Evolutionary conservation across 2,113 vertebrate genomes (phyloP).

Genomic region (Rhineura floridana): DNA sequence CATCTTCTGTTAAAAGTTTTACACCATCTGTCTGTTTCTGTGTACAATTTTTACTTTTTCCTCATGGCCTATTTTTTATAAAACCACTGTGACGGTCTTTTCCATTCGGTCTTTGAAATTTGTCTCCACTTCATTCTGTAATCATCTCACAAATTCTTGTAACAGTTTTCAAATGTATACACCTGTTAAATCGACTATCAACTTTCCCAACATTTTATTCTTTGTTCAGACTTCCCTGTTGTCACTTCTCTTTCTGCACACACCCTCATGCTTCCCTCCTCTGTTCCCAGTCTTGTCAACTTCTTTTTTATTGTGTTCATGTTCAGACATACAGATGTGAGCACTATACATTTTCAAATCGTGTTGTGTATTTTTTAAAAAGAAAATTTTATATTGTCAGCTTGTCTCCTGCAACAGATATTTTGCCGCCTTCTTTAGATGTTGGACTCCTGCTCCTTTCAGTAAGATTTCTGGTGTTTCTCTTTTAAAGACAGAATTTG

Average conservation of each 20-base stretch:
- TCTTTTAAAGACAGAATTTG: not conserved
- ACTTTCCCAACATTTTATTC: not conserved
- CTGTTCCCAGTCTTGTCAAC: not conserved
- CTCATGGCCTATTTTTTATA: not conserved
- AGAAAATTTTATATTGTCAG: not conserved
- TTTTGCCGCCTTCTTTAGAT: not conserved
- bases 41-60: not conserved
- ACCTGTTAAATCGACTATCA: not conserved
- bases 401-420: not conserved
- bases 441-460: not conserved
- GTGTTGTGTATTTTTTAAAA: not conserved
- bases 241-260: not conserved
- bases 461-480: not conserved
- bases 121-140: not conserved
- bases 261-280: rapidly evolving
- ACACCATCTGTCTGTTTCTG: not conserved
- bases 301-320: too few relatives aligned
- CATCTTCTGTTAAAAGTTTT: too few relatives aligned
- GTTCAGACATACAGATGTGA: not conserved
- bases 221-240: not conserved
- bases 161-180: not conserved
- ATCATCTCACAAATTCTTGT: not conserved
- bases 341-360: not conserved
- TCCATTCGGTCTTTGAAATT: not conserved
- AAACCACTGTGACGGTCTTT: not conserved